Evolutionary conservation across 2,797 vertebrate species (phyloP), one percentile per base, ranked within the genome.

Genomic region (Macroramphosus scolopax): DNA sequence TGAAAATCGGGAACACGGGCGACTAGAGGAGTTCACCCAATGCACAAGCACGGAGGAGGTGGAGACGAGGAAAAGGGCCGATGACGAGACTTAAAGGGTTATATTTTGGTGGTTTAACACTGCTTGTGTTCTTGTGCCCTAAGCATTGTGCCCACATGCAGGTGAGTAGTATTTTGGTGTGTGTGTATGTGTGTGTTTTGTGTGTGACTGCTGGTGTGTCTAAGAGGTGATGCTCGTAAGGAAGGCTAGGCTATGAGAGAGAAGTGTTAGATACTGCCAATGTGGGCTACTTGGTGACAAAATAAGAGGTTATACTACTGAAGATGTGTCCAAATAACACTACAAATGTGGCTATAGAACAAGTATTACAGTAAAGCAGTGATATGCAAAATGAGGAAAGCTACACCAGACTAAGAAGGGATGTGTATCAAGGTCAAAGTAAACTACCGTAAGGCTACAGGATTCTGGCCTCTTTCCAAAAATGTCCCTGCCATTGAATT

Each of bases 391-490:
- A 81, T 83, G 53, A 83, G 63, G 63, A 81, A 77, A 80, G 78
- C 79, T 86, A 81, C 42, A 78, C 64, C 72, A 82, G 75, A 81
- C 84, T 85, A 75, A 69, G 68, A 79, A 83, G 80, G 72, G 78
- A 72, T 66, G 84, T 84, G 84, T 80, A 82, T 82, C 81, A 83
- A 86, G 82, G 86, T 87, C 81, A 87, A 86, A 87, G 82, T 87
- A 87, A 88, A 88, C 87, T 88, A 89, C 86, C 87, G 87, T 87
- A 84, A 86, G 81, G 77, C 86, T 89, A 88, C 62, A 54, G 87
- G 87, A 81, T 74, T 86, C 84, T 83, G 84, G 82, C 72, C 83
- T 75, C 80, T 87, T 87, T 88, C 84, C 87, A 83, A 84, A 86
- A 83, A 82, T 83, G 86, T 64, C 82, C 86, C 87, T 87, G 87